Base-by-base conservation (phyloP, 1,140 invertebrate species). In the Drosophila mayri region DNA sequence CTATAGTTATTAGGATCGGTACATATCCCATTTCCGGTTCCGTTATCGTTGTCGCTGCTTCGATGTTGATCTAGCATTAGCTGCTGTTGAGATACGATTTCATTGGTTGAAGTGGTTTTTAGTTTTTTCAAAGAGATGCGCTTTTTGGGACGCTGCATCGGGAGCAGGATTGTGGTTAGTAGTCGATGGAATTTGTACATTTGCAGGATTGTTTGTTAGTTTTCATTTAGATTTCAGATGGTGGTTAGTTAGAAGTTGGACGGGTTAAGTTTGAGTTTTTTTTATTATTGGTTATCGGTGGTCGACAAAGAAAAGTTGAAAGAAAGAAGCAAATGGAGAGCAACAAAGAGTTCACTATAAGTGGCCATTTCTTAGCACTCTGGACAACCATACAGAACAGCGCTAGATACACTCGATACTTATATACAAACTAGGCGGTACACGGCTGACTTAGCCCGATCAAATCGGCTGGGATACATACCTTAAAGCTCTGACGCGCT, bases 401-500 rank as follows among this genome's bases (percentile, higher is more conserved):
- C 62, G 74, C 65, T 76, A 65, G 43, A 57, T 60, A 58, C 58
- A 22, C 65, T 68, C 32, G 20, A 59, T 52, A 61, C 49, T 22
- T 22, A 60, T 40, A 63, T 32, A 46, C 73, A 79, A 50, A 32
- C 46, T 72, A 73, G 20, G 10, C 60, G 25, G n/a, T 57, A 46
- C 58, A 78, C 61, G 67, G 55, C 38, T 59, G 61, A 62, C 52
- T 49, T 50, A 60, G 62, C 54, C 60, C 37, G 50, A 59, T 50
- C 52, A 25, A 2, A 25, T 60, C 20, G 11, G 18, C 35, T 35
- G n/a, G 20, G 25, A 75, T 47, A 79, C 90, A 71, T 90, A 93
- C 94, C 81, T 95, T 95, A 83, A 96, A 96, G 5, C 96, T 97
- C 84, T 95, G 94, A 52, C 96, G 94, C 2, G 95, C 96, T 63